phyloP scores from a whole-genome alignment of 2,888 invertebrate species.

The Cetonia aurata region DNA sequence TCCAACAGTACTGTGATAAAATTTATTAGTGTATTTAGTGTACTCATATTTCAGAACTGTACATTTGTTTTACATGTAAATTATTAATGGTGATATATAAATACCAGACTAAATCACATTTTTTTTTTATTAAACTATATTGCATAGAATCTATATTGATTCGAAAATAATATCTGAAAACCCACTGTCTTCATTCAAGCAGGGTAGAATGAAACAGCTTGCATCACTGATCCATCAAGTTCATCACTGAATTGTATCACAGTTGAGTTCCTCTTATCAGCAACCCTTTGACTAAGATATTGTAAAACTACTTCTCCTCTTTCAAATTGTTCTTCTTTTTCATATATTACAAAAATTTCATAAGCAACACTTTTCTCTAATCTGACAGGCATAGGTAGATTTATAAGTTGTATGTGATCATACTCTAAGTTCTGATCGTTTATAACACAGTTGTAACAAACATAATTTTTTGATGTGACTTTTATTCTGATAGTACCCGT shows the following conservation, averaged over 20 bases:
- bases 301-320: conserved; percentile 55
- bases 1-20: too few species aligned
- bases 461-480: conserved; percentile 21
- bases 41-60: too few species aligned
- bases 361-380: conserved; percentile 56
- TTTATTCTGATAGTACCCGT: conserved; percentile 35
- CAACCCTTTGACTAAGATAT: conserved; percentile 57
- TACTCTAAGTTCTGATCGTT: conserved; percentile 43
- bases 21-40: too few species aligned
- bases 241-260: conserved; percentile 58
- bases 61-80: too few species aligned
- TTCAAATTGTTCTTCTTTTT: conserved; percentile 44
- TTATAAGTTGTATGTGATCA: conserved; percentile 47
- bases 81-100: too few species aligned
- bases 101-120: too few species aligned
- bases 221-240: conserved; percentile 58
- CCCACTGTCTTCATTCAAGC: conserved; percentile 23
- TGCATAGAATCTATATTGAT: too few species aligned
- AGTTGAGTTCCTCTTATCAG: conserved; percentile 48
- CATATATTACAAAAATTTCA: conserved; percentile 57
- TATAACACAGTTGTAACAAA: conserved; percentile 33
- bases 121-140: too few species aligned
- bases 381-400: conserved; percentile 52
- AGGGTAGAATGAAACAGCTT: conserved; percentile 60
- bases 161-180: too few species aligned